Evolutionary conservation across 2,797 vertebrate genomes (phyloP).

Genomic region (Percopsis omiscomaycus): DNA sequence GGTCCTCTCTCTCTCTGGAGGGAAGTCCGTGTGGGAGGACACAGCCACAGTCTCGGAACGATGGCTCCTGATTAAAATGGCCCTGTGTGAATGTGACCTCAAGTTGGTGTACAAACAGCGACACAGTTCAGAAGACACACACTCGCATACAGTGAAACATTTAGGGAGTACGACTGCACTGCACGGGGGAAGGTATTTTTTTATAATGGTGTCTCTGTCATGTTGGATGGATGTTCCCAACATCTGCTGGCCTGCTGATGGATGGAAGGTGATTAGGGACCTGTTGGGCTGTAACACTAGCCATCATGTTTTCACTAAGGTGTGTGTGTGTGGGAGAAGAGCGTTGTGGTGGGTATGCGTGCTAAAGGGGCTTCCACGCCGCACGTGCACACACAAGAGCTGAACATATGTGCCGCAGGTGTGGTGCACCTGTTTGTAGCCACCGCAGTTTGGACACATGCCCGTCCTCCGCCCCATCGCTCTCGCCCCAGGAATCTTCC

Average conservation of each 20-base stretch:
- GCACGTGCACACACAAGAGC: constrained; percentile 16
- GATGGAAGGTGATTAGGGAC: constrained; percentile 24
- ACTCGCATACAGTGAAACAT: background rate
- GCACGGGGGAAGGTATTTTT: background rate
- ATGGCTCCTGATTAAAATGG: constrained; percentile 64
- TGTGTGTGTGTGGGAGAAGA: constrained; percentile 19
- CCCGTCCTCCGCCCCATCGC: constrained; percentile 35
- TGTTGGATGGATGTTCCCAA: constrained; percentile 13
- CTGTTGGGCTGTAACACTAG: constrained; percentile 21
- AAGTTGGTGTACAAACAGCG: background rate
- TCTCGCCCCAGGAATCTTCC: constrained; percentile 13
- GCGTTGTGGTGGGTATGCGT: constrained; percentile 15
- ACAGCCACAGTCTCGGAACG: constrained; percentile 56
- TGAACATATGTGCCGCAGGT: constrained; percentile 63
- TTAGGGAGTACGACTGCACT: constrained; percentile 3
- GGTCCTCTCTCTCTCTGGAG: constrained; percentile 32
- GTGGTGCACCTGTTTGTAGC: constrained; percentile 66
- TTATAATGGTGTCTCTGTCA: constrained; percentile 13
- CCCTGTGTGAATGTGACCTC: constrained; percentile 43
- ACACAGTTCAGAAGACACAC: background rate
- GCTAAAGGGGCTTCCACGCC: constrained; percentile 18
- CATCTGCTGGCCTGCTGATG: constrained; percentile 33
- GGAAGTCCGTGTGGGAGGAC: constrained; percentile 50
- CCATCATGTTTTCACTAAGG: constrained; percentile 10
- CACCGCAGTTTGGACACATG: constrained; percentile 63